Percentiles rank a stretch among this genome's conserved stretches.
These are phyloP conservation scores for Psilopogon haemacephalus DNA, from an alignment of 2,113 vertebrate genomes.

Conservation along the genomic window DNA sequence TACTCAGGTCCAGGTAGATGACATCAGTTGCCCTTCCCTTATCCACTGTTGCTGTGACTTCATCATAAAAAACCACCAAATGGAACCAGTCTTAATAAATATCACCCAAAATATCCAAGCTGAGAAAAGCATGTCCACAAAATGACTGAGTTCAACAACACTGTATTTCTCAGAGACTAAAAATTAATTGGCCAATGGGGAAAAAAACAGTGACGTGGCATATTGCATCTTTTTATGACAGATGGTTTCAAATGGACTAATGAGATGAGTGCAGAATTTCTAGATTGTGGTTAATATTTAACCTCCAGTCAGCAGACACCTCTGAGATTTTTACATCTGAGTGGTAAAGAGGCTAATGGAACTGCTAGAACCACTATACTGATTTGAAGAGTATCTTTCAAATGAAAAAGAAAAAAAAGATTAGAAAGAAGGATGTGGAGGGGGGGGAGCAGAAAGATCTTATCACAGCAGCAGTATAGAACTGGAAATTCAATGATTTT, in stretches of 20 bases:
- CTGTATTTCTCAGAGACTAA: background rate
- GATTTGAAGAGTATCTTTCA: background rate
- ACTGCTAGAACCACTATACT: background rate
- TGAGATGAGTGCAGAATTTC: conserved; percentile 40
- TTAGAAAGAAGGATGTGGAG: accelerated
- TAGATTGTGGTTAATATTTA: conserved; percentile 42
- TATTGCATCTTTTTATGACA: conserved; percentile 47
- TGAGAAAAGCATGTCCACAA: background rate
- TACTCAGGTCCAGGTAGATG: too few relatives aligned
- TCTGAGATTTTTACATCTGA: background rate
- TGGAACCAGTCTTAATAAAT: background rate
- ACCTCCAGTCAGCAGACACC: background rate
- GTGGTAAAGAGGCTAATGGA: background rate
- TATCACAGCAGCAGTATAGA: background rate
- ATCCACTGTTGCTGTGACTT: too few relatives aligned
- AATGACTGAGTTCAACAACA: conserved; percentile 6
- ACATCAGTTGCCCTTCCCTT: too few relatives aligned
- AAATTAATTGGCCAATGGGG: conserved; percentile 3
- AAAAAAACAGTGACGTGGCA: background rate
- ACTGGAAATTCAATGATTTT: background rate
- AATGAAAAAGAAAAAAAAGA: background rate
- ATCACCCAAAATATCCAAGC: background rate
- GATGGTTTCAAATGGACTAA: conserved; percentile 59
- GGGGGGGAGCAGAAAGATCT: background rate
- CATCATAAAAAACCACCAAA: background rate